Percentiles rank a stretch among this genome's conserved stretches.
phyloP scores from a whole-genome alignment of 2,888 invertebrate genomes.

The Oscheius sp. region DNA sequence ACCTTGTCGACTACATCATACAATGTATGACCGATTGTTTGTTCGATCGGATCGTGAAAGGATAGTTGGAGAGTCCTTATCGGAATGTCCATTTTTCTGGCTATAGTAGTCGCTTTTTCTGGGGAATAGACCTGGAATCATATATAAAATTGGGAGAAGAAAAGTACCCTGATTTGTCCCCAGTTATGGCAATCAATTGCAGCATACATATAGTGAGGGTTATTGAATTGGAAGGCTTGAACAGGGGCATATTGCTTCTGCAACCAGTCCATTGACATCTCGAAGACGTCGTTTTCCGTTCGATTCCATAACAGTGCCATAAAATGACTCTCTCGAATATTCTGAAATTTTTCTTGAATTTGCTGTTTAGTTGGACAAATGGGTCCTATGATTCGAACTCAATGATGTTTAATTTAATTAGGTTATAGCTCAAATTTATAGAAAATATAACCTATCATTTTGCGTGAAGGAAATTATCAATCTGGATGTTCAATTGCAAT shows the following conservation, averaged over 20 bases:
- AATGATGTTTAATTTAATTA: too few relatives aligned
- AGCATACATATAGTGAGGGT: not conserved
- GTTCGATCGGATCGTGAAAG: not conserved
- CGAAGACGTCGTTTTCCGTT: constrained; percentile 24
- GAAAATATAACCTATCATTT: too few relatives aligned
- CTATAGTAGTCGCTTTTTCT: constrained; percentile 5
- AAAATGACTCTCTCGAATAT: not conserved
- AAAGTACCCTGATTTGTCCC: too few relatives aligned
- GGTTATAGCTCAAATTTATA: too few relatives aligned
- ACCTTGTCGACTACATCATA: not conserved
- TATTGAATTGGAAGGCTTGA: not conserved
- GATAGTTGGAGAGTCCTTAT: not conserved
- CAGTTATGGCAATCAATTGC: constrained; percentile 4
- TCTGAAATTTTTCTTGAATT: too few relatives aligned
- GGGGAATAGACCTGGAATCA: constrained; percentile 22
- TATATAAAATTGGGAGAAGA: too few relatives aligned
- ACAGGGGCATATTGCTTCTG: not conserved
- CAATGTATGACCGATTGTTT: not conserved
- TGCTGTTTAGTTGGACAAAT: too few relatives aligned
- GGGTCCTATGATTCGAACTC: too few relatives aligned
- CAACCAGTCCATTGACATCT: constrained; percentile 37
- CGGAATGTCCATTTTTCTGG: not conserved
- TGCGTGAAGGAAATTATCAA: too few relatives aligned
- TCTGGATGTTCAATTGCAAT: too few relatives aligned
- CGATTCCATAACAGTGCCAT: constrained; percentile 8